Conservation (phyloP, 2,113 vertebrate genomes). For the Barnardius zonarius region DNA sequence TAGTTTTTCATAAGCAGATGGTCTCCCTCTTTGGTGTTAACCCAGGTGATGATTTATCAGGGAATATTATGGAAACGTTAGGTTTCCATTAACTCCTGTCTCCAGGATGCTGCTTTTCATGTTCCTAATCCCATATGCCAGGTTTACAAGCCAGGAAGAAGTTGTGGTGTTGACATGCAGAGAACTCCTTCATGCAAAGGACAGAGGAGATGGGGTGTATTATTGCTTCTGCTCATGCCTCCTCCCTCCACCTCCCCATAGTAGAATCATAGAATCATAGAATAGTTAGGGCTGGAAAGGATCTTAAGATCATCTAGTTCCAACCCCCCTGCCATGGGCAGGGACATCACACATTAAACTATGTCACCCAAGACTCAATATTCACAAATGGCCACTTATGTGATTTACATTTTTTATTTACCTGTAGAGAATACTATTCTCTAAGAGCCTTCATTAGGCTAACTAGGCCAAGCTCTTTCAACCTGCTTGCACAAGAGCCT, state of each 20-base stretch:
- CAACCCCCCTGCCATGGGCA: too few species aligned
- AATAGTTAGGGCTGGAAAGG: not conserved
- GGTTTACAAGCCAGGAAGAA: not conserved
- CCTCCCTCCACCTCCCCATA: not conserved
- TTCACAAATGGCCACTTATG: not conserved
- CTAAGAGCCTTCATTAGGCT: not conserved
- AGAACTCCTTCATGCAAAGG: not conserved
- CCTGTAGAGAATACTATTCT: not conserved
- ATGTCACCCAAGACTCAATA: not conserved
- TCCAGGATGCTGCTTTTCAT: not conserved
- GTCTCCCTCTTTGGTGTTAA: not conserved
- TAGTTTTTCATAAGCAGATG: not conserved
- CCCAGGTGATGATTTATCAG: not conserved
- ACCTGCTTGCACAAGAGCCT: accelerated
- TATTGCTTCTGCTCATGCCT: not conserved
- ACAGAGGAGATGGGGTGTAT: not conserved
- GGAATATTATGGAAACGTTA: not conserved
- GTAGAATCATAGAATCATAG: not conserved
- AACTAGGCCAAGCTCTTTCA: not conserved
- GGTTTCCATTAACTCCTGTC: not conserved
- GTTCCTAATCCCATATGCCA: not conserved
- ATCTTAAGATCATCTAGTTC: not conserved
- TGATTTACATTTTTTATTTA: not conserved
- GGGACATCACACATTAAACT: too few species aligned
- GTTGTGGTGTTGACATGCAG: not conserved